Conservation (phyloP, 2,797 vertebrate genomes). For the Microchirus variegatus region DNA sequence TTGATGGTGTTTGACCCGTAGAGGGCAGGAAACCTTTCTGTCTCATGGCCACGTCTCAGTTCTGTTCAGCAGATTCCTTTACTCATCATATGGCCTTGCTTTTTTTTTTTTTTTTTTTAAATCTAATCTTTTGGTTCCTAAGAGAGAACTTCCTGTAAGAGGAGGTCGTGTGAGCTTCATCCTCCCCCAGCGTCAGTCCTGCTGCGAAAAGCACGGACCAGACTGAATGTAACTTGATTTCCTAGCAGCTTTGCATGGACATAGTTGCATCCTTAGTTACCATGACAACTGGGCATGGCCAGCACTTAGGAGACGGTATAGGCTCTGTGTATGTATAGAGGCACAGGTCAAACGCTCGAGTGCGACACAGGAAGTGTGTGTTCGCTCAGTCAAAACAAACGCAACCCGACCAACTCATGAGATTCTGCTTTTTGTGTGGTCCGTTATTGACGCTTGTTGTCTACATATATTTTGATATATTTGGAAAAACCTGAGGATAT, state of each 20-base stretch:
- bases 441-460: constrained; percentile 74
- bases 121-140: constrained; percentile 3
- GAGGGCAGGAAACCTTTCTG: constrained; percentile 49
- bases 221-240: constrained; percentile 49
- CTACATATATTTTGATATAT: constrained; percentile 79
- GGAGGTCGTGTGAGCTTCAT: constrained; percentile 23
- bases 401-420: constrained; percentile 57
- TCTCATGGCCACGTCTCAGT: constrained; percentile 16
- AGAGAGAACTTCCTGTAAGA: constrained; percentile 19
- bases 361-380: constrained; percentile 49
- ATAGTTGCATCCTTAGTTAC: constrained; percentile 35
- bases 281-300: constrained; percentile 33
- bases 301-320: constrained; percentile 16
- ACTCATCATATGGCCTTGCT: constrained; percentile 17
- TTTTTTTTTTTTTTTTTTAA: background rate
- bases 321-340: constrained; percentile 11
- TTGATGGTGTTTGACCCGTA: constrained; percentile 52
- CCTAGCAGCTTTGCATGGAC: constrained; percentile 55
- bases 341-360: constrained; percentile 36
- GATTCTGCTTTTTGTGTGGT: constrained; percentile 71
- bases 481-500: constrained; percentile 42
- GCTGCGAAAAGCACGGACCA: constrained; percentile 34
- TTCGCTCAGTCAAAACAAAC: constrained; percentile 37
- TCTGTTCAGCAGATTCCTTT: constrained; percentile 16
- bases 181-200: constrained; percentile 32